Evolutionary conservation across 2,888 invertebrate species (phyloP).

Genomic region (Taenaris catops): DNA sequence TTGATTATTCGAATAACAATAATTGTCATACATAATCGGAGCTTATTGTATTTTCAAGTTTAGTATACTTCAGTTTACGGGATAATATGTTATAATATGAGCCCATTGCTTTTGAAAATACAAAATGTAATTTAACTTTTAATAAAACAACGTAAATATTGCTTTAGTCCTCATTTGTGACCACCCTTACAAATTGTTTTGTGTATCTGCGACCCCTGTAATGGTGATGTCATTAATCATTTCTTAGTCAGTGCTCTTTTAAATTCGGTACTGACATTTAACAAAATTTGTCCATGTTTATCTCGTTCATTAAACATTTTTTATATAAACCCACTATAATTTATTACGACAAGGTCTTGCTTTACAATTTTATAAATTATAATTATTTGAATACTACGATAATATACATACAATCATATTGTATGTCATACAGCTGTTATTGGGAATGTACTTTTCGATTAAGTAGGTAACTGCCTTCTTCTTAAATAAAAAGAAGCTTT

Average conservation of each 20-base stretch:
- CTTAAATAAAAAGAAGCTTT: no score
- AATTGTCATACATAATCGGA: no score
- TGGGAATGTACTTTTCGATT: no score
- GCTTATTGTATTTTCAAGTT: background rate
- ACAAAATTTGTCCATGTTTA: slow-evolving; percentile 41
- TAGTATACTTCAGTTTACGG: background rate
- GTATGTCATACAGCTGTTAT: no score
- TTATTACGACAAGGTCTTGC: slow-evolving; percentile 9
- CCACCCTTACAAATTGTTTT: slow-evolving; percentile 41
- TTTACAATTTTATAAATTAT: background rate
- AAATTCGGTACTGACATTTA: slow-evolving; percentile 33
- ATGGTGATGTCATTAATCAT: slow-evolving; percentile 59
- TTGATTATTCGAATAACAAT: no score
- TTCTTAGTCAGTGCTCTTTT: slow-evolving; percentile 28
- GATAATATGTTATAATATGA: background rate
- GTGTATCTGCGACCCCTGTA: slow-evolving; percentile 37
- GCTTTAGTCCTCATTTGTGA: background rate
- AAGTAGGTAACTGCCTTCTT: no score
- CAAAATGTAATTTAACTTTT: background rate
- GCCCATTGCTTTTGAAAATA: background rate
- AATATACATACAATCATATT: no score
- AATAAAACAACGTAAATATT: background rate
- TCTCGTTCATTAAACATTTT: slow-evolving; percentile 34
- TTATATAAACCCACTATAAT: slow-evolving; percentile 23
- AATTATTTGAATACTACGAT: no score